phyloP scores from a whole-genome alignment of 2,113 vertebrate species.

The Rhinoderma darwinii region DNA sequence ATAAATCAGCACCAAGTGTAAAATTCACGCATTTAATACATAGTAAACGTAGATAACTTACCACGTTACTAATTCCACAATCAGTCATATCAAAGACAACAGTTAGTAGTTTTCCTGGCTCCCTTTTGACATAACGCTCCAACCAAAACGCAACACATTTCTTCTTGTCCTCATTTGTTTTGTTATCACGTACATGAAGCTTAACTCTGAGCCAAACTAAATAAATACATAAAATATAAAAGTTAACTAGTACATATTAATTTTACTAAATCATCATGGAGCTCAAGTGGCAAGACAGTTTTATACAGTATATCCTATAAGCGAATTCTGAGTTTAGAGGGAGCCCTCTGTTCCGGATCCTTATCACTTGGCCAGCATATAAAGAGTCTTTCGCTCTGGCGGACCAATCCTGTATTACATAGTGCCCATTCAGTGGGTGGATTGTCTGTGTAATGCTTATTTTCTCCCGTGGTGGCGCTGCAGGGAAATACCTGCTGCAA shows the following conservation, averaged over 20 bases:
- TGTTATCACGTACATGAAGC: constrained; percentile 86
- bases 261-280: not conserved
- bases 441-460: too few species aligned
- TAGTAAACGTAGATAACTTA: constrained; percentile 72
- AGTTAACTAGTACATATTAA: not conserved
- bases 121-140: constrained; percentile 90
- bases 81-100: constrained; percentile 96
- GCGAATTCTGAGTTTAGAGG: too few species aligned
- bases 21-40: not conserved
- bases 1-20: not conserved
- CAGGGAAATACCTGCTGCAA: too few species aligned
- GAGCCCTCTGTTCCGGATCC: too few species aligned
- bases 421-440: too few species aligned
- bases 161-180: constrained; percentile 88
- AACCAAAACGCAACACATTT: constrained; percentile 95
- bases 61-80: constrained; percentile 90
- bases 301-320: too few species aligned
- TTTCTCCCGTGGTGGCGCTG: too few species aligned
- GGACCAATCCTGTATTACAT: too few species aligned
- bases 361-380: too few species aligned
- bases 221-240: not conserved
- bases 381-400: too few species aligned
- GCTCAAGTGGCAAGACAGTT: not conserved
- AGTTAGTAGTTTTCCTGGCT: constrained; percentile 91
- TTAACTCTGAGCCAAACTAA: constrained; percentile 96